phyloP scores from a whole-genome alignment of 2,797 vertebrate genomes.

The Ctenopoma multispine region DNA sequence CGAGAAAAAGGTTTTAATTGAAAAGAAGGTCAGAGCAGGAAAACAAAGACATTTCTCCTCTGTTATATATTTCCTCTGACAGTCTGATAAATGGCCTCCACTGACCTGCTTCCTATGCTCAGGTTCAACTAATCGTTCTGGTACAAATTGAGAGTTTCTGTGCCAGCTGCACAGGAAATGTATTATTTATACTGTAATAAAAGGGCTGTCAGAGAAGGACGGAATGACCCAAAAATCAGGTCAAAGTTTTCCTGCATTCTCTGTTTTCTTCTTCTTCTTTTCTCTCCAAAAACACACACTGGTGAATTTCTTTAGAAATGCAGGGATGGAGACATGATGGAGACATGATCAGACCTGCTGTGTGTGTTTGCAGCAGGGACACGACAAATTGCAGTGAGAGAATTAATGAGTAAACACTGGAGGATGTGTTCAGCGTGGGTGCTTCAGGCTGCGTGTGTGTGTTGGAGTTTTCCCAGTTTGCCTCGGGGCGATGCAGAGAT shows the following conservation, averaged over 20 bases:
- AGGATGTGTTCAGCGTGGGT: slow-evolving; percentile 1
- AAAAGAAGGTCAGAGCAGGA: not conserved
- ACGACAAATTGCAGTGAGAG: not conserved
- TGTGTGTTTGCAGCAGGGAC: not conserved
- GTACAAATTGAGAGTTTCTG: not conserved
- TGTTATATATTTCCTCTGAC: not conserved
- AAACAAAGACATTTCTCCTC: not conserved
- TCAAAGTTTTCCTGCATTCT: not conserved
- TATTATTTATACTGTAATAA: slow-evolving; percentile 1
- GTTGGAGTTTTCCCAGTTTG: not conserved
- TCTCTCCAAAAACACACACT: too few species aligned
- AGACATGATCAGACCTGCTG: not conserved
- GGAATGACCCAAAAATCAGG: not conserved
- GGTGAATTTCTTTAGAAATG: not conserved
- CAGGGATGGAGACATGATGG: too few species aligned
- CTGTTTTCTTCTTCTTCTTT: not conserved
- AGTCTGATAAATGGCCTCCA: slow-evolving; percentile 3
- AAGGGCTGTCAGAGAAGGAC: not conserved
- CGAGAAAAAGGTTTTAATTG: not conserved
- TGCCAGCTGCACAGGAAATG: not conserved
- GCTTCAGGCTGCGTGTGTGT: not conserved
- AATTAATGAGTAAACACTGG: slow-evolving; percentile 11
- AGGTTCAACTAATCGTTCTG: not conserved
- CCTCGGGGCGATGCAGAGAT: slow-evolving; percentile 18
- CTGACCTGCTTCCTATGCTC: slow-evolving; percentile 9